Evolutionary conservation across 2,113 vertebrate genomes (phyloP), one percentile per base, ranked within the genome.

Genomic region (Plectropomus leopardus): DNA sequence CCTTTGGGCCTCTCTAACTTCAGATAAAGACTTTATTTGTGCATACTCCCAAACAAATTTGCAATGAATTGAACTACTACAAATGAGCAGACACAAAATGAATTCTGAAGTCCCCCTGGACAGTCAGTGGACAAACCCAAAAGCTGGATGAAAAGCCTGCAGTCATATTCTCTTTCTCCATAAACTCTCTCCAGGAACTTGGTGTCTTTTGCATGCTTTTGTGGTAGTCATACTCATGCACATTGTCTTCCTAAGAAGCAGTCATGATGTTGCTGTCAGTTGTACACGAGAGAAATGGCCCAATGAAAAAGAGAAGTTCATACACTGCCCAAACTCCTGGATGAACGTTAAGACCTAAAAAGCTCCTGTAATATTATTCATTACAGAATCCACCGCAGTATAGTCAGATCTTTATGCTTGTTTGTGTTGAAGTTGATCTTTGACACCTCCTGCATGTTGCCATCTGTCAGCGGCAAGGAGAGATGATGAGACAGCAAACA

Each of bases 361-460:
- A 16, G 57, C 40, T 26, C 13, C 16, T 21, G 28, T 55, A 5
- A 57, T 53, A 17, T n/a, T 36, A 54, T 3, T 11, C 45, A 23
- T 60, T 24, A 26, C 51, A 19, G 32, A 21, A 26, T 11, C 9
- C 15, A 34, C 28, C 13, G 23, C 19, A 34, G 6, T 17, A 70
- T 17, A 40, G 23, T 67, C n/a, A n/a, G 51, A 42, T 26, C 28
- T 42, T 15, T 66, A 65, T 45, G 8, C 21, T 55, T 67, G 6
- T 63, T 72, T 61, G 24, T 68, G 66, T 48, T 9, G 17, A 61
- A 28, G 66, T 21, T 64, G 72, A 58, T 73, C 53, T 82, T 86
- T 65, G 64, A 75, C 70, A 44, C 48, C 55, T 51, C 19, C 45
- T 76, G 34, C 72, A 42, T 44, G 66, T 26, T 0, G 26, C 74